A percentile compares a stretch with the other conserved stretches of the same genome.
These are phyloP conservation scores for Ictalurus punctatus DNA, from an alignment of 2,113 vertebrate species.

Conservation along the genomic window DNA sequence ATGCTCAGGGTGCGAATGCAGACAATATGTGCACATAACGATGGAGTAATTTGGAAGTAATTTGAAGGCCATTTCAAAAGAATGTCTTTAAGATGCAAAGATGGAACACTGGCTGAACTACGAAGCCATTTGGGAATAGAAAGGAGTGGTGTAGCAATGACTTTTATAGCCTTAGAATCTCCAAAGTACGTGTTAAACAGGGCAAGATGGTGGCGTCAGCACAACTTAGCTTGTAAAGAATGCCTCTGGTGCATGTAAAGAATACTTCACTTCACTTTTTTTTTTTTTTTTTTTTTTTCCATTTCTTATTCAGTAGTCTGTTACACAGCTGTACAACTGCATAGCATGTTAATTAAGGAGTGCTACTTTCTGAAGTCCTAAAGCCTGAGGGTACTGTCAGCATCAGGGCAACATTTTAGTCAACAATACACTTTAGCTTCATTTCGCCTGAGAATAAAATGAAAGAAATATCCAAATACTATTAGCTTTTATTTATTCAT, in stretches of 20 bases:
- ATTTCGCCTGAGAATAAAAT: neutral
- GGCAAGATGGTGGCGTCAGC: slow-evolving; percentile 11
- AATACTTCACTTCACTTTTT: neutral
- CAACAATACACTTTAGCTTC: neutral
- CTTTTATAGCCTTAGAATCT: slow-evolving; percentile 18
- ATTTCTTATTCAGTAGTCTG: neutral
- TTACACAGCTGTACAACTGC: neutral
- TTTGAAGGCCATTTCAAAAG: slow-evolving; percentile 48
- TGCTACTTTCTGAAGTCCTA: neutral
- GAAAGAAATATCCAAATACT: neutral
- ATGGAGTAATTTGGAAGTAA: slow-evolving; percentile 54
- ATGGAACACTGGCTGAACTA: slow-evolving; percentile 10
- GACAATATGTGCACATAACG: slow-evolving; percentile 58
- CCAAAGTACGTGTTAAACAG: neutral
- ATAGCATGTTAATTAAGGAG: neutral
- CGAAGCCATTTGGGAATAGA: slow-evolving; percentile 3
- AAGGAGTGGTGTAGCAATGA: slow-evolving; percentile 12
- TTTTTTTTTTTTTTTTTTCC: neutral
- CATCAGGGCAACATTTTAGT: neutral
- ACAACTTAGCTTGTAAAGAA: slow-evolving; percentile 31
- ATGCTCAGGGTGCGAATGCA: slow-evolving; percentile 42
- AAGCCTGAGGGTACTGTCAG: neutral
- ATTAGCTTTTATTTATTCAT: neutral
- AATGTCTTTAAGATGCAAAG: slow-evolving; percentile 1
- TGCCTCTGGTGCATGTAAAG: neutral